Conservation (phyloP, 2,797 vertebrate species). For the Poecilia velifera region DNA sequence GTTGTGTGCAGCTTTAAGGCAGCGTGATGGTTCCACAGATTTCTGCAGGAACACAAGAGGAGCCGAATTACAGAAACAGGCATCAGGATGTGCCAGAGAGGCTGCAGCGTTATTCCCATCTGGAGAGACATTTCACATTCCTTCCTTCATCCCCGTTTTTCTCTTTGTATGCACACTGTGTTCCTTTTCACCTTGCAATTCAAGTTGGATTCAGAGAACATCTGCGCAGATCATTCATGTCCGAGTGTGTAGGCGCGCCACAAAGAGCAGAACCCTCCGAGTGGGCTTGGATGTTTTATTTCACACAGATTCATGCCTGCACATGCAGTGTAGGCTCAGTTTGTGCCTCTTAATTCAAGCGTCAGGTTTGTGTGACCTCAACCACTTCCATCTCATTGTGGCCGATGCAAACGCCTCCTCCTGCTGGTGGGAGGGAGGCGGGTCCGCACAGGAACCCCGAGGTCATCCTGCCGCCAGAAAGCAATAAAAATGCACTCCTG, state of each 20-base stretch:
- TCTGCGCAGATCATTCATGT: slow-evolving; percentile 16
- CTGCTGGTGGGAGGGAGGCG: slow-evolving; percentile 32
- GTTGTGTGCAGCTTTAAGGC: slow-evolving; percentile 69
- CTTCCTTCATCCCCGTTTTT: slow-evolving; percentile 24
- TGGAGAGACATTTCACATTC: slow-evolving; percentile 41
- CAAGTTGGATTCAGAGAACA: slow-evolving; percentile 23
- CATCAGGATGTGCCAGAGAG: slow-evolving; percentile 24
- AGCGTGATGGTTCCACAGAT: slow-evolving; percentile 58
- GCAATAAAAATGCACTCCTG: slow-evolving; percentile 74
- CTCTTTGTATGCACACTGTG: slow-evolving; percentile 12
- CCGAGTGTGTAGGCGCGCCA: slow-evolving; percentile 29
- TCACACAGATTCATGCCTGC: neutral
- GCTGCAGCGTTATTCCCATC: slow-evolving; percentile 26
- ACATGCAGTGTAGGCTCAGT: neutral
- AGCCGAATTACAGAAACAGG: slow-evolving; percentile 45
- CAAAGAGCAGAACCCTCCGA: slow-evolving; percentile 10
- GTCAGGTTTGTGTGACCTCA: slow-evolving; percentile 49
- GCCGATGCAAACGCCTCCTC: slow-evolving; percentile 17
- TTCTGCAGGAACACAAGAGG: slow-evolving; percentile 51
- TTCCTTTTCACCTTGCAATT: slow-evolving; percentile 1
- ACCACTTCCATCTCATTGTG: slow-evolving; percentile 13
- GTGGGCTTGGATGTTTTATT: neutral
- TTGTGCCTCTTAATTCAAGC: slow-evolving; percentile 16
- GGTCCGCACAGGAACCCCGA: slow-evolving; percentile 48
- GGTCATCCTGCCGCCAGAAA: slow-evolving; percentile 66